Base-by-base conservation (phyloP, 2,888 invertebrate genomes). In the Lasiommata megera region DNA sequence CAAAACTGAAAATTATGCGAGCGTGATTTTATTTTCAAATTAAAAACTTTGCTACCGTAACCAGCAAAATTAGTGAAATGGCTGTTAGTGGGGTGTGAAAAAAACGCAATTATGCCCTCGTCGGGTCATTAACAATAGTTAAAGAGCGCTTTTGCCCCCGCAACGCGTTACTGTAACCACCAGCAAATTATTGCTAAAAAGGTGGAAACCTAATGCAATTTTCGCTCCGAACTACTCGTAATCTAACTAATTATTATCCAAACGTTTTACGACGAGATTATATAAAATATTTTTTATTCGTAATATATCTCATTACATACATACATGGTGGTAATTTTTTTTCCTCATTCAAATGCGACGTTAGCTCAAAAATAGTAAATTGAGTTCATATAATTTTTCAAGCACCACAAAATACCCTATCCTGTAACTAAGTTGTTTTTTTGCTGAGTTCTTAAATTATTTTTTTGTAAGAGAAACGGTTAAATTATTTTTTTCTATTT, bases 71-170 rank as follows among this genome's bases (percentile, higher is more conserved):
- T 84, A 84, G 84, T 82, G 80, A 73, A 86, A 85, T 82, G 78
- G 80, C 81, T 79, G 76, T 82, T 81, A 80, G 77, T 76, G 75
- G 71, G 80, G 80, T 78, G 80, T 76, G 78, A 86, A 87, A 87
- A 76, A 73, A 74, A 71, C 79, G 81, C 82, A 88, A 89, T 89
- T 88, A 88, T 76, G 72, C 84, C 79, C 88, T 88, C 76, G 79
- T 72, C 70, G 77, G 73, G 86, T 84, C 88, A 84, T 89, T 88
- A 88, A 88, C 85, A 80, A 85, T 84, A 86, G 85, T 88, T 84
- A 83, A 67, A 68, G 68, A 68, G 68, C 60, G 59, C 67, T 63
- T 70, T 67, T 60, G 60, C 48, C 54, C 54, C 44, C 56, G 58
- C 60, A 57, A 56, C 59, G 61, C 65, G 64, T 65, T 67, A 70